Base-by-base conservation (phyloP, 2,797 vertebrate genomes). In the Diplodus sargus region DNA sequence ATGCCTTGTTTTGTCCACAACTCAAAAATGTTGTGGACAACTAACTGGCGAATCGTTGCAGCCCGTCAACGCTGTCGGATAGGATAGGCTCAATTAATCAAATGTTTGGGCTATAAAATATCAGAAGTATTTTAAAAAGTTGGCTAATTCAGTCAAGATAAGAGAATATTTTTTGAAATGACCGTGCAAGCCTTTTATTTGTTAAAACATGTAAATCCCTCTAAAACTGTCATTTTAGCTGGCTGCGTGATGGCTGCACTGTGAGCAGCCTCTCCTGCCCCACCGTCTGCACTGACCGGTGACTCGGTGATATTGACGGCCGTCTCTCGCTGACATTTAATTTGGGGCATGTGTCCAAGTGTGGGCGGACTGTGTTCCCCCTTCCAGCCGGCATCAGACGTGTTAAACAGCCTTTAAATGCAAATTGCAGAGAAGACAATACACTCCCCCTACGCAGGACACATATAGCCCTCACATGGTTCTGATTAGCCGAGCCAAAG, bases 391-490 rank as follows among this genome's bases (percentile, higher is more conserved):
- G 30, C 62, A 78, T 83, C 74, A 85, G 83, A 78, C 66, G 70
- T 60, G 79, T 92, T 89, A 89, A 90, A 86, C 63, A 65, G 64
- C 81, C 73, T 90, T 84, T 83, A 90, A 89, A 85, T 76, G 52
- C 87, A 87, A 90, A 86, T 75, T 73, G 83, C 76, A 81, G 81
- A 70, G 85, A 92, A 90, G 87, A 93, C 87, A 88, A 88, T 87
- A 56, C 76, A 67, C 85, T 74, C 77, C 74, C 61, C 47, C 68
- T 43, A 76, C 53, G 65, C 66, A 47, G 82, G 80, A 88, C 87
- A 77, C 78, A 82, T 52, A 52, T 62, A 67, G 80, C 57, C 49
- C 75, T 75, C 92, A 91, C 90, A 81, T 94, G 94, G 85, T 82
- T 92, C 80, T 52, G 78, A 89, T 94, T 90, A 92, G 64, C 65